A percentile compares a stretch with the other conserved stretches of the same genome.
These are phyloP conservation scores for Halichondria panicea DNA, from an alignment of 37 sponge, comb jelly and placozoan species.

Conservation along the genomic window DNA sequence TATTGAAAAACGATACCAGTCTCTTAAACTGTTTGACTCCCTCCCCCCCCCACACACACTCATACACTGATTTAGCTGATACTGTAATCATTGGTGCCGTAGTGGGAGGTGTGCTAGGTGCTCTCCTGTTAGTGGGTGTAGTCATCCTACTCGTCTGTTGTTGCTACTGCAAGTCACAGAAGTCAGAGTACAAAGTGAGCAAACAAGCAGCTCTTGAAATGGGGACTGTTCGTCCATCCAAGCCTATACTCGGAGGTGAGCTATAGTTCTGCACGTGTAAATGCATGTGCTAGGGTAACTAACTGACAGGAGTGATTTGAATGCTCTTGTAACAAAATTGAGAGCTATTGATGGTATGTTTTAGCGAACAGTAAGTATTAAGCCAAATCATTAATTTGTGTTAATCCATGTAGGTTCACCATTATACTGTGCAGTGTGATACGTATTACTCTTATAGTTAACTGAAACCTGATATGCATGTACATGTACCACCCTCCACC, in stretches of 20 bases:
- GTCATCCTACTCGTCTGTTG: constrained; percentile 24
- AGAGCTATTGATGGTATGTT: too few relatives aligned
- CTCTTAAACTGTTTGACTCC: constrained; percentile 1
- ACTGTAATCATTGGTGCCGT: constrained; percentile 15
- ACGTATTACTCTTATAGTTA: too few relatives aligned
- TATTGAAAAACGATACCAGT: too few relatives aligned
- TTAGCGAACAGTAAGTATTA: too few relatives aligned
- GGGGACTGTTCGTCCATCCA: constrained; percentile 3
- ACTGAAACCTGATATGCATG: too few relatives aligned
- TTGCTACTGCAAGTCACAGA: background rate
- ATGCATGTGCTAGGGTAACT: too few relatives aligned
- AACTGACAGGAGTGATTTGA: too few relatives aligned
- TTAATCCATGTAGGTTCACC: too few relatives aligned
- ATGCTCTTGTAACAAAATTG: too few relatives aligned
- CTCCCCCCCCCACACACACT: constrained; percentile 10
- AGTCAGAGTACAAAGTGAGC: background rate
- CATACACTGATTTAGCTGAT: background rate
- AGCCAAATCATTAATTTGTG: too few relatives aligned
- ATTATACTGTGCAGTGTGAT: too few relatives aligned
- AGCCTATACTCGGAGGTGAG: constrained; percentile 51
- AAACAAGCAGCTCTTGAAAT: constrained; percentile 9
- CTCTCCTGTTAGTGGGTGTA: constrained; percentile 22
- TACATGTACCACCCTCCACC: background rate
- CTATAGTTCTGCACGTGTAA: background rate
- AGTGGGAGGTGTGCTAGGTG: constrained; percentile 23